Evolutionary conservation across 1,140 invertebrate genomes (phyloP).

Genomic region (Zelostemma sp.): DNA sequence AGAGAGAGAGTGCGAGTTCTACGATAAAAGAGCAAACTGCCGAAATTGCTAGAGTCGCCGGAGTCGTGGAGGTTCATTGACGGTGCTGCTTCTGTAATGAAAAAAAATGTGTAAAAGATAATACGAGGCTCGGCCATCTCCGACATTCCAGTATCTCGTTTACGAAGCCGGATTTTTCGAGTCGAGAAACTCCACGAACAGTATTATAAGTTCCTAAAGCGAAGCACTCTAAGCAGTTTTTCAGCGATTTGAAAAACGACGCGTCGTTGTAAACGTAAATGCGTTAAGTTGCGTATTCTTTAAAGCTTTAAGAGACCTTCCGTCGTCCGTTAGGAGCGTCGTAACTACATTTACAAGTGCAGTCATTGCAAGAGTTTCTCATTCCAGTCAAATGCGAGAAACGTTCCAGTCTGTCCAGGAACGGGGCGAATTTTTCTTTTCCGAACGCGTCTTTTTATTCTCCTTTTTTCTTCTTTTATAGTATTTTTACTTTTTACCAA

Average conservation of each 20-base stretch:
- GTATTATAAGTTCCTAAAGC: constrained; percentile 46
- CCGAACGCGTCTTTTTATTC: not conserved
- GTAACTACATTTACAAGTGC: constrained; percentile 5
- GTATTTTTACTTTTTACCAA: constrained; percentile 10
- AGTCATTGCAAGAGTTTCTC: constrained; percentile 1
- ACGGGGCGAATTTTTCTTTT: too few relatives aligned
- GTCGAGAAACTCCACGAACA: constrained; percentile 28
- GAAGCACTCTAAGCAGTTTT: constrained; percentile 34
- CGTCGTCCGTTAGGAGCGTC: constrained; percentile 12
- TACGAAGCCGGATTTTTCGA: constrained; percentile 7
- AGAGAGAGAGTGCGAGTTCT: constrained; percentile 29
- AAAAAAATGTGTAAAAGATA: constrained; percentile 11
- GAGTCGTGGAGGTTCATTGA: constrained; percentile 31
- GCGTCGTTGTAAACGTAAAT: constrained; percentile 23
- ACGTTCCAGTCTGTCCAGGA: not conserved
- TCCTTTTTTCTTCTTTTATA: constrained; percentile 2
- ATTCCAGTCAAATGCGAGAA: constrained; percentile 3
- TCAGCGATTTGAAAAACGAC: constrained; percentile 14
- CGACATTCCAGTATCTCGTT: not conserved
- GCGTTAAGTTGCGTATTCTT: constrained; percentile 1
- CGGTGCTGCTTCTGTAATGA: constrained; percentile 34
- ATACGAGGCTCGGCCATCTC: not conserved
- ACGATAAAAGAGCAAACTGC: constrained; percentile 17
- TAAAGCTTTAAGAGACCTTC: constrained; percentile 4
- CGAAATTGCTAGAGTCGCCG: constrained; percentile 36